phyloP scores from a whole-genome alignment of 2,113 vertebrate genomes.

The Tragelaphus strepsiceros region DNA sequence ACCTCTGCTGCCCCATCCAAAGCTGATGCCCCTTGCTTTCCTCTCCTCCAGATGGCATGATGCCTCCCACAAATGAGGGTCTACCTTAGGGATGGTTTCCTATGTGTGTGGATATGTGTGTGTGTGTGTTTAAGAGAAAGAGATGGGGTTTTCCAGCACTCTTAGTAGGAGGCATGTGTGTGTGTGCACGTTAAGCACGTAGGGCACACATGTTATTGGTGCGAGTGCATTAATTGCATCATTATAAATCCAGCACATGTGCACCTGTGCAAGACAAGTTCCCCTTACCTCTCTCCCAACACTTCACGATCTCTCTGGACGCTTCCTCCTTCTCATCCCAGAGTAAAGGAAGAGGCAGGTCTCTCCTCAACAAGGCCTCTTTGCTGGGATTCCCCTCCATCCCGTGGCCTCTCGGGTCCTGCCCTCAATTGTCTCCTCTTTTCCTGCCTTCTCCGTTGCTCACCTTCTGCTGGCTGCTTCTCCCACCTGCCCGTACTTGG shows the following conservation, averaged over 20 bases:
- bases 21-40: neutral
- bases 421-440: neutral
- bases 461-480: neutral
- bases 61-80: neutral
- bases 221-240: neutral
- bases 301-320: neutral
- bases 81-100: neutral
- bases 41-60: neutral
- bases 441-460: neutral
- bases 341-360: neutral
- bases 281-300: too few relatives aligned
- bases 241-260: neutral
- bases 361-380: neutral
- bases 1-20: neutral
- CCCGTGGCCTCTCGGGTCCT: neutral
- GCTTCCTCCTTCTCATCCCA: neutral
- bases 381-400: neutral
- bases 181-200: fast-evolving
- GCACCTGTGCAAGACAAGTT: fast-evolving
- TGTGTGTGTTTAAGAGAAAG: neutral
- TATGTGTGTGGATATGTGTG: neutral
- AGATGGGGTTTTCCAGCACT: neutral
- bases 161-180: neutral
- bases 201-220: too few relatives aligned
- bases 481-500: neutral